Evolutionary conservation across 2,797 vertebrate species (phyloP), one percentile per base, ranked within the genome.

Genomic region (Agapornis canus): DNA sequence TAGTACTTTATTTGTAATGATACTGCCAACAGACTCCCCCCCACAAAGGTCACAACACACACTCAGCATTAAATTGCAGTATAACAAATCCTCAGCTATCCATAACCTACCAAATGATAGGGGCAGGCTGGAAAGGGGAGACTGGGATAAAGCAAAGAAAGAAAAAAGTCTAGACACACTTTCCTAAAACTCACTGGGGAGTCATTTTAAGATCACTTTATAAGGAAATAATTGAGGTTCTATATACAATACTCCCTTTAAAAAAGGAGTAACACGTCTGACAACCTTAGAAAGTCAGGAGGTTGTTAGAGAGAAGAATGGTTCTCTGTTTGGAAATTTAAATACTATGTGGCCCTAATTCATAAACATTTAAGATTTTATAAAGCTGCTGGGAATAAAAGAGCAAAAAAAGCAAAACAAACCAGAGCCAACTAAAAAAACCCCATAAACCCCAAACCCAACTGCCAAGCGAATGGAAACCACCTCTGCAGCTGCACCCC

Each of bases 161-260:
- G 82, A 97, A 97, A 97, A 96, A 82, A 86, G 97, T 97, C 97
- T 98, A 98, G 98, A 98, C 98, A 97, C 94, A 92, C 95, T 97
- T 97, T 97, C 92, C 95, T 97, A 96, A 95, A 97, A 95, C 90
- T 97, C 98, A 95, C 77, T 49, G 93, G 98, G 97, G 98, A 98
- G 97, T 97, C 63, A 66, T 98, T 98, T 97, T 88, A 96, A 96
- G 96, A 96, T 96, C 90, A 96, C 94, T 98, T 98, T 97, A 98
- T 88, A 95, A 97, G 97, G 97, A 98, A 97, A 97, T 98, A 98
- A 98, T 97, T 96, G 95, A 96, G 96, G 96, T 96, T 96, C 96
- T 95, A 94, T 95, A 97, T 82, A 98, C 96, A 98, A 97, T 96
- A 91, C 66, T 80, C 83, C 57, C 82, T 95, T 96, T 92, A 83